Conservation (phyloP, 2,113 vertebrate species). For the Campylorhamphus procurvoides region DNA sequence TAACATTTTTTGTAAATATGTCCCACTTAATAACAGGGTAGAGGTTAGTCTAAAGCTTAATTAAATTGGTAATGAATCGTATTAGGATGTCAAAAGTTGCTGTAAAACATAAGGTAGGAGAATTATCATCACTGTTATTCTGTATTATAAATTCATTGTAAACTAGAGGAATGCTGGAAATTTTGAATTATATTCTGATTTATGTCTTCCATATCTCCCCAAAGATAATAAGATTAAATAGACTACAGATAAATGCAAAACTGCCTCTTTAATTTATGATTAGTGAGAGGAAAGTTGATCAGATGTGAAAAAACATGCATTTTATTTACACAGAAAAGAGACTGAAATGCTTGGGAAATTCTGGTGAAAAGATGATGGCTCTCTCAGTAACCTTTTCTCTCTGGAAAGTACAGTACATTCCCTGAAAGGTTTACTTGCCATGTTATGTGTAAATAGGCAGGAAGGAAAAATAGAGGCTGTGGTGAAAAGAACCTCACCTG, state of each 20-base stretch:
- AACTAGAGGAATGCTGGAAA: background rate
- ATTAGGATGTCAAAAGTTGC: background rate
- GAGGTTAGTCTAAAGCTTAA: background rate
- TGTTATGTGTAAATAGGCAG: background rate
- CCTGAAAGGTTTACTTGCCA: background rate
- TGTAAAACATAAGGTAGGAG: background rate
- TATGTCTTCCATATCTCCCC: background rate
- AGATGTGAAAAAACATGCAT: background rate
- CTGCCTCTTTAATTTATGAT: background rate
- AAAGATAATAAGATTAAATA: background rate
- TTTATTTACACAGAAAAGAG: background rate
- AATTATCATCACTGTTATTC: background rate
- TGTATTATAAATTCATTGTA: background rate
- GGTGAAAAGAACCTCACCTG: background rate
- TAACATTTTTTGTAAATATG: background rate
- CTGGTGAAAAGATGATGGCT: background rate
- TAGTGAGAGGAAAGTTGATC: background rate
- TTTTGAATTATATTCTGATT: background rate
- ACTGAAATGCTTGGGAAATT: background rate
- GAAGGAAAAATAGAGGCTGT: background rate
- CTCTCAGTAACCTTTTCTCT: background rate
- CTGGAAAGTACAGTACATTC: background rate
- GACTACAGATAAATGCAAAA: background rate
- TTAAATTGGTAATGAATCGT: background rate
- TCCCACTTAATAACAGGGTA: background rate